Evolutionary conservation across 2,797 vertebrate genomes (phyloP).

Genomic region (Alcedo quadribrachys): DNA sequence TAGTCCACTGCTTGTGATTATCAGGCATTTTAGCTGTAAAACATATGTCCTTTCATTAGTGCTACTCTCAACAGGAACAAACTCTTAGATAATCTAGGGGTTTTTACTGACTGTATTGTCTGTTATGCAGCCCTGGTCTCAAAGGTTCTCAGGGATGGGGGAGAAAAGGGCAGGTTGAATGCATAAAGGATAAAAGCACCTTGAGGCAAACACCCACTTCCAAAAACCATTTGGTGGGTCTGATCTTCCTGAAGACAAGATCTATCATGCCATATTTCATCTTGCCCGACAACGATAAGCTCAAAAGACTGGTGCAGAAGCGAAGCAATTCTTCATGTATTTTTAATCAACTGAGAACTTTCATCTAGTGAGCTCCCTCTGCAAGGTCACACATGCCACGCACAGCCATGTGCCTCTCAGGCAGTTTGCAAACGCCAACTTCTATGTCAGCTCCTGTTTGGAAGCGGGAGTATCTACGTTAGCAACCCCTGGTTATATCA

Average conservation of each 20-base stretch:
- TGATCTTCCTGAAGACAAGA: constrained; percentile 41
- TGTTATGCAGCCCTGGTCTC: neutral
- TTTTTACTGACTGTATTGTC: neutral
- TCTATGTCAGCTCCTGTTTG: constrained; percentile 78
- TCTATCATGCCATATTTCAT: constrained; percentile 51
- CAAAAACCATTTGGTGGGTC: constrained; percentile 28
- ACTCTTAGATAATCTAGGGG: neutral
- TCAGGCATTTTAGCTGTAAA: neutral
- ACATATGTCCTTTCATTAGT: neutral
- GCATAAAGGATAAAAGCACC: constrained; percentile 31
- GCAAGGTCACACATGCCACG: constrained; percentile 70
- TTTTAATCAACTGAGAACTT: constrained; percentile 66
- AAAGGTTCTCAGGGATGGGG: neutral
- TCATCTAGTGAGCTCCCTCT: constrained; percentile 16
- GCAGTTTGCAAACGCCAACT: constrained; percentile 67
- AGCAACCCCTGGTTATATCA: constrained; percentile 74
- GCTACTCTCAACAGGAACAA: neutral
- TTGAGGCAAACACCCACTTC: constrained; percentile 18
- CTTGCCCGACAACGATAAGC: neutral
- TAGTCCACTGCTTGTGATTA: neutral
- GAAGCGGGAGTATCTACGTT: constrained; percentile 71
- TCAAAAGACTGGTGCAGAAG: constrained; percentile 1
- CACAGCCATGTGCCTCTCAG: constrained; percentile 18
- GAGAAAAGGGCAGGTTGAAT: constrained; percentile 15
- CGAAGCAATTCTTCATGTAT: constrained; percentile 44